Evolutionary conservation across 2,888 invertebrate species (phyloP), one percentile per base, ranked within the genome.

Genomic region (Troilus luridus): DNA sequence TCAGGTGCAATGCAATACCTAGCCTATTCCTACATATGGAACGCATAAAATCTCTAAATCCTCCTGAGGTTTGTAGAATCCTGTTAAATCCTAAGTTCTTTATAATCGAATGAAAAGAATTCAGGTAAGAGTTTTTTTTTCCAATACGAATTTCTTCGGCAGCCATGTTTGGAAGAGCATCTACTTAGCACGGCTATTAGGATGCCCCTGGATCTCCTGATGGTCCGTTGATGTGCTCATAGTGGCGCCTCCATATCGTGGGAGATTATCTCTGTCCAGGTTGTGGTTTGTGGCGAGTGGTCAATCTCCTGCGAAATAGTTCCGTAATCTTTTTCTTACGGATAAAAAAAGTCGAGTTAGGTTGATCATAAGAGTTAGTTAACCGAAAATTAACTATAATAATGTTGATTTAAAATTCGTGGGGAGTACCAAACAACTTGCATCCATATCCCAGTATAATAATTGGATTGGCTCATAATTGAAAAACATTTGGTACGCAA

Each of bases 161-260:
- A 0, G 72, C 67, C 67, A 67, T 67, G 27, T 24, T 77, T 77
- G 8, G 27, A 77, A 77, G 17, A 77, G 7, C 72, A 77, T 17
- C 72, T 77, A 77, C 72, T 77, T 77, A 77, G 17, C 27, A 27
- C 7, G 41, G 41, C 72, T 77, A 77, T 77, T 77, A 77, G 72
- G 41, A 19, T 41, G 27, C 72, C 41, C 0, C 27, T 17, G 17
- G 72, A 41, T 27, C 72, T 19, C 41, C 41, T 85, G 85, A 85
- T 58, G 56, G 56, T 19, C 14, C 11, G 81, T n/a, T 85, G 85
- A 56, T 58, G 85, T 21, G 41, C 56, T 85, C 10, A 85, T 85
- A 56, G 54, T 85, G 85, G 85, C 56, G 85, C 85, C 85, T 56
- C 56, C 85, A 85, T 54, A 58, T 85, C 85, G 85, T 85, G 85